Evolutionary conservation across 1,140 invertebrate genomes (phyloP).

Genomic region (Maniola jurtina): DNA sequence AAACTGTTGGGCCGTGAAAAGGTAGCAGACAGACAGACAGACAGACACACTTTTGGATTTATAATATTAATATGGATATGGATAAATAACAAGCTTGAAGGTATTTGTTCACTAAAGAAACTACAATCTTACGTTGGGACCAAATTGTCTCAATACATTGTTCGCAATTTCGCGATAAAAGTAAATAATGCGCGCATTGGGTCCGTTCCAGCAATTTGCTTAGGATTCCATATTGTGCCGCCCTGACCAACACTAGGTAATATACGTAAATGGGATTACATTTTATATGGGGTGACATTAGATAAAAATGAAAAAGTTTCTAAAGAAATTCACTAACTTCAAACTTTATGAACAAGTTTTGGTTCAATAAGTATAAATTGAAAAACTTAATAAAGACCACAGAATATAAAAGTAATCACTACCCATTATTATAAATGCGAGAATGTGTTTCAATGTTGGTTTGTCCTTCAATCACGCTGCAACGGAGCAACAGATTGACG

Average conservation of each 20-base stretch:
- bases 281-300: constrained; percentile 3
- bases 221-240: constrained; percentile 48
- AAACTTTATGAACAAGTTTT: background rate
- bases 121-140: background rate
- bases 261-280: constrained; percentile 21
- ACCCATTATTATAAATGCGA: too few species aligned
- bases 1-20: too few species aligned
- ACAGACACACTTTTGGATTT: too few species aligned
- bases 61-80: too few species aligned
- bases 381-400: background rate
- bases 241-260: constrained; percentile 31
- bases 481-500: too few species aligned
- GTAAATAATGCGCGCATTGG: constrained; percentile 45
- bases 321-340: background rate
- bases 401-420: background rate
- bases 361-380: background rate
- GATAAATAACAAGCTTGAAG: background rate
- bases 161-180: constrained; percentile 47
- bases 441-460: too few species aligned
- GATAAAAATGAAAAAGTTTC: background rate
- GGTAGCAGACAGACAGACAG: too few species aligned
- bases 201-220: constrained; percentile 47
- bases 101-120: background rate
- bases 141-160: constrained; percentile 39
- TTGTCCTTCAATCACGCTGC: too few species aligned